These are phyloP conservation scores for Lordiphosa andalusiaca DNA, from an alignment of 2,888 invertebrate genomes.

Conservation along the genomic window DNA sequence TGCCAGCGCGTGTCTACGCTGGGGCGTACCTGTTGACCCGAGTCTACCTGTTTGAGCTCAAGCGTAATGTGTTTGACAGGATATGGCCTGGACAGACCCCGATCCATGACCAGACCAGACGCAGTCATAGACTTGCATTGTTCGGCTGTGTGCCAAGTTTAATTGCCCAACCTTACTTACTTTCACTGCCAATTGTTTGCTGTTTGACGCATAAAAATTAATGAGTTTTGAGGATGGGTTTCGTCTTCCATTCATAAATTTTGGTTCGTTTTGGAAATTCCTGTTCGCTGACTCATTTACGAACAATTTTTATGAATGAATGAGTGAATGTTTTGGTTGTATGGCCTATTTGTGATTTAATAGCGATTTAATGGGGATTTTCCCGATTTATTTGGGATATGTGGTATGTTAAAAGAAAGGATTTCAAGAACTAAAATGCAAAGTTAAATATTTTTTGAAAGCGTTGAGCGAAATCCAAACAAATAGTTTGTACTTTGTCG, in stretches of 20 bases:
- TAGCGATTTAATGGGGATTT: conserved; percentile 58
- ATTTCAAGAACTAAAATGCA: no score
- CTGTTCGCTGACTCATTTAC: conserved; percentile 29
- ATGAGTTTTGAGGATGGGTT: conserved; percentile 36
- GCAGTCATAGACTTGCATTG: conserved; percentile 39
- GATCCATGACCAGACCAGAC: conserved; percentile 27
- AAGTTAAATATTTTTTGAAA: no score
- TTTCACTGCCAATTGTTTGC: conserved; percentile 54
- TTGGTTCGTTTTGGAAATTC: conserved; percentile 43
- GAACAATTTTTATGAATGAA: conserved; percentile 49
- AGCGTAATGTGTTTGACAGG: conserved; percentile 65
- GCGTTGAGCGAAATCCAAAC: no score
- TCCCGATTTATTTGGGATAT: not conserved
- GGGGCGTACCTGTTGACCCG: conserved; percentile 21
- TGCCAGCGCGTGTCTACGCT: conserved; percentile 60
- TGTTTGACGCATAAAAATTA: conserved; percentile 55
- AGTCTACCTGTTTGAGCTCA: conserved; percentile 47
- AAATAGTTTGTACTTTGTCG: no score
- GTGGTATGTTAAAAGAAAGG: no score
- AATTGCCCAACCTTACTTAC: conserved; percentile 54
- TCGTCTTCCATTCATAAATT: conserved; percentile 56
- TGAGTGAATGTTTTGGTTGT: conserved; percentile 49
- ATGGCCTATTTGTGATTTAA: conserved; percentile 31
- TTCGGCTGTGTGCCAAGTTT: conserved; percentile 37
- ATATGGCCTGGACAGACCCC: conserved; percentile 33